Percentiles rank a stretch among this genome's conserved stretches.
phyloP scores from a whole-genome alignment of 2,113 vertebrate genomes.

The Microtus ochrogaster region DNA sequence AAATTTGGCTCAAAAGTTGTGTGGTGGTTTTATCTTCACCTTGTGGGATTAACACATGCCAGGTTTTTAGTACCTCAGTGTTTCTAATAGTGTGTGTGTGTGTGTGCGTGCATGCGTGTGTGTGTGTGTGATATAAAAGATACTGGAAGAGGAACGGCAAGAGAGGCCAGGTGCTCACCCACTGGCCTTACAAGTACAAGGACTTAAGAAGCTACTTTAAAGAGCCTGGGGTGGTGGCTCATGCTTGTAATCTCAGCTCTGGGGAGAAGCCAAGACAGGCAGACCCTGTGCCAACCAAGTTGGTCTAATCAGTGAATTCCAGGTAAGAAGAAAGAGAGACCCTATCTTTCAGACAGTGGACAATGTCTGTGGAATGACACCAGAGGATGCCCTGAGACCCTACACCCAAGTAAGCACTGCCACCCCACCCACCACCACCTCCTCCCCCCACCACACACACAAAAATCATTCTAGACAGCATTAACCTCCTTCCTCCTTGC shows the following conservation, averaged over 20 bases:
- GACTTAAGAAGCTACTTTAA: background rate
- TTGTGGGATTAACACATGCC: background rate
- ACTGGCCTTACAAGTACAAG: background rate
- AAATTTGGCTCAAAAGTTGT: background rate
- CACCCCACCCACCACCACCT: background rate
- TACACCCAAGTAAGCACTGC: background rate
- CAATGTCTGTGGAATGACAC: no score
- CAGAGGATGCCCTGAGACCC: background rate
- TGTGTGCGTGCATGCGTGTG: background rate
- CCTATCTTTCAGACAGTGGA: background rate
- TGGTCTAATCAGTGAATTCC: background rate
- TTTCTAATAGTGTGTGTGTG: background rate
- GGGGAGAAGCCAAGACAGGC: background rate
- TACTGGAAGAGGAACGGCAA: background rate
- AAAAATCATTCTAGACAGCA: background rate
- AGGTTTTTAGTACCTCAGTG: background rate
- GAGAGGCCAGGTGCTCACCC: background rate
- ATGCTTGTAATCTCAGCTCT: background rate
- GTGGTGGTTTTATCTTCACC: background rate
- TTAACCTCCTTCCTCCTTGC: background rate
- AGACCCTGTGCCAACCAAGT: background rate
- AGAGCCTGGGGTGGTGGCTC: background rate
- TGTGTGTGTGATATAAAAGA: background rate
- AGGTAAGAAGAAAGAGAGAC: background rate
- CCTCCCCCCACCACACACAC: background rate